These are phyloP conservation scores for Trachythela sp. DNA, from an alignment of 64 coral and sea anemone genomes.

Conservation along the genomic window DNA sequence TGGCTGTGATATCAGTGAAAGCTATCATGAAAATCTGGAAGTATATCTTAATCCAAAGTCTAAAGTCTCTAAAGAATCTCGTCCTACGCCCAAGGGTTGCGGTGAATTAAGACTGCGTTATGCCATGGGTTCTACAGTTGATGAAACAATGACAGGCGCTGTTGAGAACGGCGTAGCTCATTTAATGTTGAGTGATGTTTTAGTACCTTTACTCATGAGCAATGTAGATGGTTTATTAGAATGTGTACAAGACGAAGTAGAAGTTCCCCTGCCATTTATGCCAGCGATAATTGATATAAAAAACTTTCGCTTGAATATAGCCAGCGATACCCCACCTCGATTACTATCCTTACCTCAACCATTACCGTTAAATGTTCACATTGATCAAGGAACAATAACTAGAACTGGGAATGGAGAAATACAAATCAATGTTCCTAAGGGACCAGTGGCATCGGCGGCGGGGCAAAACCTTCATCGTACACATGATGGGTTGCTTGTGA, in stretches of 20 bases:
- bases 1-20: conserved; percentile 55
- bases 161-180: conserved; percentile 78
- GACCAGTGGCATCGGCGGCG: background rate
- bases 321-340: conserved; percentile 55
- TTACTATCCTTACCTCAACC: conserved; percentile 64
- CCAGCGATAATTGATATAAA: conserved; percentile 63
- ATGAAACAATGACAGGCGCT: conserved; percentile 32
- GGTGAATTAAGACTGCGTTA: background rate
- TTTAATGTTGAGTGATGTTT: conserved; percentile 50
- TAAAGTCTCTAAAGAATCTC: background rate
- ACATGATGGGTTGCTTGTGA: conserved; percentile 59
- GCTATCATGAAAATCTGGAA: conserved; percentile 63
- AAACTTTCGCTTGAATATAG: conserved; percentile 47
- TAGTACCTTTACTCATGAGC: conserved; percentile 54
- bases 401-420: conserved; percentile 59
- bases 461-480: conserved; percentile 21
- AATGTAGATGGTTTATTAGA: conserved; percentile 72
- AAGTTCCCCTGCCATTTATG: conserved; percentile 61
- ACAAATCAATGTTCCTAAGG: conserved; percentile 2
- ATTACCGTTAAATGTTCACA: conserved; percentile 67
- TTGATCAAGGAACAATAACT: conserved; percentile 62
- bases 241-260: conserved; percentile 69
- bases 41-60: conserved; percentile 71
- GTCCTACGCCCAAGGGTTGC: background rate
- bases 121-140: background rate